phyloP scores from a whole-genome alignment of 2,113 vertebrate species.

The Micronycteris hirsuta region DNA sequence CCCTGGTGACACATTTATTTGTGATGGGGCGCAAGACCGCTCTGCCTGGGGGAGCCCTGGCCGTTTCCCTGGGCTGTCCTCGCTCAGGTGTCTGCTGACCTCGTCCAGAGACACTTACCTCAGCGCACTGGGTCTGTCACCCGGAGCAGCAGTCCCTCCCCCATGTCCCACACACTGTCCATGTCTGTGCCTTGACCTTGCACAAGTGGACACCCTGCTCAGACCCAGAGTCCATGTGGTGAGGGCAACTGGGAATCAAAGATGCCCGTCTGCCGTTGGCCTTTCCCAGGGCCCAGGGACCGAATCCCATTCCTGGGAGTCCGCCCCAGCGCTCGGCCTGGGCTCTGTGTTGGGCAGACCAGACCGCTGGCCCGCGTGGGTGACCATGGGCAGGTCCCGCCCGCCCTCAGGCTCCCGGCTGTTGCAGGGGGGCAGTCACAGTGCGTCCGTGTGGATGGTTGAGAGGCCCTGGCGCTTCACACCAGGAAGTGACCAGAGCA shows the following conservation, averaged over 20 bases:
- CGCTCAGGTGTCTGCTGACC: not conserved
- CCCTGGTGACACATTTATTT: too few species aligned
- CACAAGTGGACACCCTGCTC: accelerated
- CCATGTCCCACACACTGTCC: accelerated
- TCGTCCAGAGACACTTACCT: accelerated
- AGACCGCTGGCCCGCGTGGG: accelerated
- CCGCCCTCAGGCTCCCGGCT: not conserved
- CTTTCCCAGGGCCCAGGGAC: accelerated
- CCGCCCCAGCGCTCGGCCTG: not conserved
- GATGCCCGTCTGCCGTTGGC: accelerated
- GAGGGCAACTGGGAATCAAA: too few species aligned
- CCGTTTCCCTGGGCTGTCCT: too few species aligned
- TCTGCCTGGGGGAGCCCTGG: accelerated
- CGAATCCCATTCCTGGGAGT: accelerated
- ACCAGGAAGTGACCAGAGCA: accelerated
- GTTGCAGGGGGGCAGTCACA: accelerated
- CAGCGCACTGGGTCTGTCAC: too few species aligned
- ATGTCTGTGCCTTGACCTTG: accelerated
- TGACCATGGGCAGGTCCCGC: too few species aligned
- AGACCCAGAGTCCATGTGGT: accelerated
- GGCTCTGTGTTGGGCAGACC: not conserved
- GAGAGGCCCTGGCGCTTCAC: not conserved
- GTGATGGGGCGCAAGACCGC: accelerated
- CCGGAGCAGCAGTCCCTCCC: accelerated
- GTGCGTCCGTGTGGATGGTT: accelerated